A percentile compares a stretch with the other conserved stretches of the same genome.
These are phyloP conservation scores for Drosophila stalkeri DNA, from an alignment of 2,888 invertebrate genomes.

Conservation along the genomic window DNA sequence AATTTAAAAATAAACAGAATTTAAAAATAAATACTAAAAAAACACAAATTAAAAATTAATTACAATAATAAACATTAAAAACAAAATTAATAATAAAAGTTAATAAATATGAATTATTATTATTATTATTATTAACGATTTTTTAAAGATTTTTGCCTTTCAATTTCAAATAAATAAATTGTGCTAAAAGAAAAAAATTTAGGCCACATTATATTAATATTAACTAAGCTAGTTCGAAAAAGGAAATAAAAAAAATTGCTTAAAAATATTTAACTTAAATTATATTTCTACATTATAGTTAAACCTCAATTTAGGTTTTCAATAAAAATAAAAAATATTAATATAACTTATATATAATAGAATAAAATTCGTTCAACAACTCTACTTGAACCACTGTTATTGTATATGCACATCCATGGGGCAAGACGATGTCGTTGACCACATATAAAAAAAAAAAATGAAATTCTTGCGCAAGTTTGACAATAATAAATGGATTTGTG, in stretches of 20 bases:
- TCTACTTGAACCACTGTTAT: slow-evolving; percentile 25
- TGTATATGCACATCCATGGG: slow-evolving; percentile 3
- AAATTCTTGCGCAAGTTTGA: slow-evolving; percentile 60
- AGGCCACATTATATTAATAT: too few species aligned
- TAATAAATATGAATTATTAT: too few species aligned
- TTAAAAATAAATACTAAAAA: too few species aligned
- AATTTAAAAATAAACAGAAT: too few species aligned
- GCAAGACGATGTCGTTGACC: slow-evolving; percentile 38
- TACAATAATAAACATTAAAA: too few species aligned
- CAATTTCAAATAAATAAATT: too few species aligned
- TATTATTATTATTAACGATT: too few species aligned
- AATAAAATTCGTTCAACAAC: neutral
- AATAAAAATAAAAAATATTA: neutral
- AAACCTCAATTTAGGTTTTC: neutral
- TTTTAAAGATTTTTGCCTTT: too few species aligned
- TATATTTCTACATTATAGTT: neutral
- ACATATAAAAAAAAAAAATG: slow-evolving; percentile 37
- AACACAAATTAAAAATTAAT: too few species aligned
- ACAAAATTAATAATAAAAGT: too few species aligned
- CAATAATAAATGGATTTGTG: slow-evolving; percentile 68
- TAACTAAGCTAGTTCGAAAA: too few species aligned
- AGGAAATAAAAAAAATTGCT: neutral
- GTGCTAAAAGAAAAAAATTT: too few species aligned
- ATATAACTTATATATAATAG: neutral
- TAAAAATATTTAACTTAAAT: neutral